phyloP scores from a whole-genome alignment of 1,140 invertebrate genomes.

The Delia radicum region DNA sequence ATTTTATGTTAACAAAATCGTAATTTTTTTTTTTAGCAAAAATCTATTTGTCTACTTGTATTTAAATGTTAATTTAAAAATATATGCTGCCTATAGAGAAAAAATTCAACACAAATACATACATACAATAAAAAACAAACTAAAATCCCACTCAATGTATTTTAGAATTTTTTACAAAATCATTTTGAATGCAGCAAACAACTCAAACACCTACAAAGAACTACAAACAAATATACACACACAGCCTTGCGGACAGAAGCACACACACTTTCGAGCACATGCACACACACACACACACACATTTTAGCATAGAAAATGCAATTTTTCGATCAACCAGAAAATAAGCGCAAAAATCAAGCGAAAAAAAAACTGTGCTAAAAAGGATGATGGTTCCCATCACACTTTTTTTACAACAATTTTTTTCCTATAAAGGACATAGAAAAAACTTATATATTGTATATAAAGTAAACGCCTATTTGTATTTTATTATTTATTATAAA shows the following conservation, averaged over 20 bases:
- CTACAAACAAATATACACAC: neutral
- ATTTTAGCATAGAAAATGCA: neutral
- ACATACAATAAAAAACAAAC: neutral
- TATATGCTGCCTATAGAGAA: neutral
- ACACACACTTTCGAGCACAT: neutral
- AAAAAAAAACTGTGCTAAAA: neutral
- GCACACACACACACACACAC: neutral
- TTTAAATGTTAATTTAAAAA: neutral
- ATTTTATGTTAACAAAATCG: too few species aligned
- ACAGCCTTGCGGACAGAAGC: too few species aligned
- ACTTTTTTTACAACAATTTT: too few species aligned
- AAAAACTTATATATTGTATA: too few species aligned
- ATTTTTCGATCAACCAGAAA: conserved; percentile 20
- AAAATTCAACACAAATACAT: neutral
- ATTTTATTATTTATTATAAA: conserved; percentile 24
- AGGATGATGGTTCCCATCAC: neutral
- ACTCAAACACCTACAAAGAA: neutral
- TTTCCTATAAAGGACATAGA: too few species aligned
- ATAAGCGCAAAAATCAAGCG: conserved; percentile 19
- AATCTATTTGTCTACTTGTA: neutral
- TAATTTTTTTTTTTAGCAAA: neutral
- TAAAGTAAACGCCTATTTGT: conserved; percentile 21
- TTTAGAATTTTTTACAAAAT: neutral
- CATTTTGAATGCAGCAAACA: neutral
- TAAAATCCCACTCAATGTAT: neutral